These are phyloP conservation scores for Linhomoeus sp. DNA, from an alignment of 2,888 invertebrate genomes.

Conservation along the genomic window DNA sequence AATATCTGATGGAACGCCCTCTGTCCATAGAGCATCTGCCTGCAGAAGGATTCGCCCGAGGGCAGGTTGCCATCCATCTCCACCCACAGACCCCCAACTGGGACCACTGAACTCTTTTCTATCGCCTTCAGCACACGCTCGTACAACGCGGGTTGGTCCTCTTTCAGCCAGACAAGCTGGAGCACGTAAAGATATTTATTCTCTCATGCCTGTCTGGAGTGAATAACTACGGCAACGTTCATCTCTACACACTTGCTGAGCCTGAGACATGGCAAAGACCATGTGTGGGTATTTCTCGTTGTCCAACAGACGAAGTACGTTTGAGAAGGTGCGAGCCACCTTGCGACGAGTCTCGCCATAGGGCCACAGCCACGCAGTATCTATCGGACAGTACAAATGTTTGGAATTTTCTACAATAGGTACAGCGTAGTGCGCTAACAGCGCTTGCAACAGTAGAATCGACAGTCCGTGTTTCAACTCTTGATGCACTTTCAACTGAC, in stretches of 20 bases:
- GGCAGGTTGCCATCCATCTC: slow-evolving; percentile 34
- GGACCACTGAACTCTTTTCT: slow-evolving; percentile 29
- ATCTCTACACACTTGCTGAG: slow-evolving; percentile 9
- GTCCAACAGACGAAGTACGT: slow-evolving; percentile 32
- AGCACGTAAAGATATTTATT: too few species aligned
- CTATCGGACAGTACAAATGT: slow-evolving; percentile 37
- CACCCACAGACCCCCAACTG: slow-evolving; percentile 37
- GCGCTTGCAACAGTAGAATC: too few species aligned
- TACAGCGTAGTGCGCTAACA: too few species aligned
- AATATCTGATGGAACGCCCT: slow-evolving; percentile 27
- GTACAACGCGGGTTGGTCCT: too few species aligned
- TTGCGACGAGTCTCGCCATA: slow-evolving; percentile 36
- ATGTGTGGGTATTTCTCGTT: slow-evolving; percentile 33
- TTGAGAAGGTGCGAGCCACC: slow-evolving; percentile 35
- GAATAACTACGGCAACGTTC: background rate
- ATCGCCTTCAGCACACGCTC: too few species aligned
- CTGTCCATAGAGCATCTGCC: slow-evolving; percentile 37
- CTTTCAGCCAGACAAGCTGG: too few species aligned
- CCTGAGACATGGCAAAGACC: slow-evolving; percentile 35
- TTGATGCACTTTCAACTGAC: too few species aligned
- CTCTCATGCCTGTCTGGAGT: too few species aligned
- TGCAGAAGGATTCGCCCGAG: slow-evolving; percentile 35
- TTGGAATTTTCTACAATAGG: too few species aligned
- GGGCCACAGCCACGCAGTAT: slow-evolving; percentile 37
- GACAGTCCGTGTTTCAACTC: too few species aligned